Base-by-base conservation (phyloP, 2,888 invertebrate genomes). In the Acrocyrtus sp. region DNA sequence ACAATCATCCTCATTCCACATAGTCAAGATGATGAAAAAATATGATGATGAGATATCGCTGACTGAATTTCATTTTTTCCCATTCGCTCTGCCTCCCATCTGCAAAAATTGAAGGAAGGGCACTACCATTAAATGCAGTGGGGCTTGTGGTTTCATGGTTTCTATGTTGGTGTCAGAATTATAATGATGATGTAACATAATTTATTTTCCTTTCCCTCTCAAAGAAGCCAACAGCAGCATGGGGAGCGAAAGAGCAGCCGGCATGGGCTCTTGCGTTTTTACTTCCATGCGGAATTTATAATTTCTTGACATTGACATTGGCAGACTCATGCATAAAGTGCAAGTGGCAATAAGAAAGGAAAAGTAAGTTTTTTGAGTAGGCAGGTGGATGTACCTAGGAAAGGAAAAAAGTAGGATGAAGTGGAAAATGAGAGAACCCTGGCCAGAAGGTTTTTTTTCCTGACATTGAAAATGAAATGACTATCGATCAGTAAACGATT, bases 251-350 rank as follows among this genome's bases (percentile, higher is more conserved):
- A 43, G 26, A 48, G 51, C 56, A 66, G 58, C 67, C 51, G 58
- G 67, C 45, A 51, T 51, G 27, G 19, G n/a, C n/a, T n/a, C n/a
- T n/a, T n/a, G n/a, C n/a, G n/a, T n/a, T n/a, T n/a, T 21, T 56
- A 50, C 58, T 67, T 58, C 58, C 51, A 67, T 41, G 58, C 51
- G 58, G 43, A 67, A 41, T 41, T 21, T 5, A 29, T 47, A 47
- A 27, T 60, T 60, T 45, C 45, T 47, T 54, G 54, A 54, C 54
- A 67, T 67, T 67, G 67, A 67, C 67, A 67, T 68, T 68, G 60
- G 61, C 60, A 51, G 19, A 21, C 3, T 47, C 19, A n/a, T 47
- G 17, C 3, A 21, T 19, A n/a, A 21, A 10, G 3, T n/a, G 47
- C 8, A n/a, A 19, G 34, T 29, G 21, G 12, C 8, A 27, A 21